Evolutionary conservation across 2,888 invertebrate species (phyloP).

Genomic region (Tipula confusa): DNA sequence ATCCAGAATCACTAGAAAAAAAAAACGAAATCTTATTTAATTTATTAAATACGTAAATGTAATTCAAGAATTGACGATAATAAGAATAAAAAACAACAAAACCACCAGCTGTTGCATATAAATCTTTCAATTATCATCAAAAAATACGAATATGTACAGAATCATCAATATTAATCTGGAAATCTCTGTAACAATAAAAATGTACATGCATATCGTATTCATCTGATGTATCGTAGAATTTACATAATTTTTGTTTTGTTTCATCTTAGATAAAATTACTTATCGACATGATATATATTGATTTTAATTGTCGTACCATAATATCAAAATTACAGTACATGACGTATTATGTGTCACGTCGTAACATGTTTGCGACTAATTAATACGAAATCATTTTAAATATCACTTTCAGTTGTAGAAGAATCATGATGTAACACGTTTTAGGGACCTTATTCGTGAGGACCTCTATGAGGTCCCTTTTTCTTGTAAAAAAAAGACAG

Average conservation of each 20-base stretch:
- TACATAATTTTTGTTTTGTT: background rate
- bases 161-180: background rate
- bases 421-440: no score
- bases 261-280: constrained; percentile 1
- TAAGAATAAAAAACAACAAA: background rate
- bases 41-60: background rate
- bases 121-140: constrained; percentile 25
- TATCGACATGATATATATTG: background rate
- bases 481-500: no score
- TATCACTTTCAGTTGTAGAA: no score
- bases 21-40: background rate
- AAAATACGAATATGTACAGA: constrained; percentile 3
- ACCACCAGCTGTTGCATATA: constrained; percentile 20
- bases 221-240: background rate
- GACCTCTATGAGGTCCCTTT: no score
- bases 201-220: background rate
- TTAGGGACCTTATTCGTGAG: no score
- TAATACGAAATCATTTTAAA: no score
- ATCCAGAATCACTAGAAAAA: background rate
- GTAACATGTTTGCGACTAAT: no score
- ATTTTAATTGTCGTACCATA: background rate
- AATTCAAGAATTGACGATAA: background rate
- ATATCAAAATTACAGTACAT: background rate
- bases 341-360: no score
- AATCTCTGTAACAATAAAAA: constrained; percentile 1